These are phyloP conservation scores for Cecropterus lyciades DNA, from an alignment of 1,140 invertebrate species.

Conservation along the genomic window DNA sequence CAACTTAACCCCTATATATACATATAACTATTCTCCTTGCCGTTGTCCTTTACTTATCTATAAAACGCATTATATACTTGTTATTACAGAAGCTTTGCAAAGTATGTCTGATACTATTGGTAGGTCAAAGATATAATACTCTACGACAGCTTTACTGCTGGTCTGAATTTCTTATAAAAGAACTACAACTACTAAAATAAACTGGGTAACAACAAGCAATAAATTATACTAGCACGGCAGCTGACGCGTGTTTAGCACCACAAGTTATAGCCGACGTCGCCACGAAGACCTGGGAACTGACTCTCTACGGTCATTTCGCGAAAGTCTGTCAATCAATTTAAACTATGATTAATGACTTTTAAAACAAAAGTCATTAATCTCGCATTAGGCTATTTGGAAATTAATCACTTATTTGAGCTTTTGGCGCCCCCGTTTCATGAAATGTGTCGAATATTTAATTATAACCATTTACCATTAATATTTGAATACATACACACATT, in stretches of 20 bases:
- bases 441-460: slow-evolving; percentile 2
- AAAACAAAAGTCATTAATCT: slow-evolving; percentile 21
- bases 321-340: slow-evolving; percentile 29
- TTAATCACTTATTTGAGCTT: slow-evolving; percentile 4
- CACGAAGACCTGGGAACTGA: slow-evolving; percentile 13
- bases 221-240: slow-evolving; percentile 29
- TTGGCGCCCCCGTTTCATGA: background rate
- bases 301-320: slow-evolving; percentile 22
- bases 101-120: too few relatives aligned
- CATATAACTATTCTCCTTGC: too few relatives aligned
- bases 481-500: too few relatives aligned
- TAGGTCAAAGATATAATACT: too few relatives aligned
- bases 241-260: slow-evolving; percentile 30
- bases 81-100: too few relatives aligned
- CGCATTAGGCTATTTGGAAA: slow-evolving; percentile 19
- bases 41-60: too few relatives aligned
- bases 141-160: too few relatives aligned
- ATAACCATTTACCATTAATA: too few relatives aligned
- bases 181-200: background rate
- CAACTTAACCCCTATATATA: too few relatives aligned
- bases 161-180: too few relatives aligned
- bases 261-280: slow-evolving; percentile 15
- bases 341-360: slow-evolving; percentile 26
- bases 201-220: slow-evolving; percentile 26
- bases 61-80: too few relatives aligned